Evolutionary conservation across 1,140 invertebrate species (phyloP).

Genomic region (Aphelinus certus): DNA sequence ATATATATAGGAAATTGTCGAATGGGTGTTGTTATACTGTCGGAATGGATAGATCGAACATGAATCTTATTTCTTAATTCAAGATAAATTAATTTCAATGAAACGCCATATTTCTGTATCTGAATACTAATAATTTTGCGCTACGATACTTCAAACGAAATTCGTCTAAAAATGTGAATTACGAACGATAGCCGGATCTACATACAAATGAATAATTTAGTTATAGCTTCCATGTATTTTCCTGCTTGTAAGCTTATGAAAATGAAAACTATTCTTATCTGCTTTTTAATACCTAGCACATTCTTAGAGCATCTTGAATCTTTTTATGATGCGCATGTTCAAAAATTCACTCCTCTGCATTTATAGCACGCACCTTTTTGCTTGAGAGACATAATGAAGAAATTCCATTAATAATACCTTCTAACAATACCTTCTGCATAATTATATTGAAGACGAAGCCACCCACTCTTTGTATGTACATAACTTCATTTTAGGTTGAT

Average conservation of each 20-base stretch:
- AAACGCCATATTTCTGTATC: neutral
- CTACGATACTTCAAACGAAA: too few species aligned
- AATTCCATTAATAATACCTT: neutral
- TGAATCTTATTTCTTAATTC: too few species aligned
- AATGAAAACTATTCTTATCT: constrained; percentile 8
- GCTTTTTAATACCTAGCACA: constrained; percentile 13
- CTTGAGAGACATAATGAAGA: neutral
- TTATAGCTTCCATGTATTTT: neutral
- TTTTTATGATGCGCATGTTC: constrained; percentile 26
- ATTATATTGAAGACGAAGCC: too few species aligned
- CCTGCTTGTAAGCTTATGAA: constrained; percentile 23
- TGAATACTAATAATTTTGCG: too few species aligned
- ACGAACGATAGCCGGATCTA: too few species aligned
- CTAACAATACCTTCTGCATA: neutral
- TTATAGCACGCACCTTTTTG: constrained; percentile 21
- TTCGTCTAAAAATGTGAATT: too few species aligned
- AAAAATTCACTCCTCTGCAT: constrained; percentile 5
- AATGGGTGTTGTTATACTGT: too few species aligned
- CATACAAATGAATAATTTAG: too few species aligned
- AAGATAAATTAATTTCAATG: neutral
- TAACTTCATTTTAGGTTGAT: too few species aligned
- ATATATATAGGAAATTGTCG: too few species aligned
- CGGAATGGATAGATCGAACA: too few species aligned
- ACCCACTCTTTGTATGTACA: too few species aligned
- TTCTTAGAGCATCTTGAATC: constrained; percentile 7